Percentiles rank a stretch among this genome's conserved stretches.
Evolutionary conservation across 1,140 invertebrate genomes (phyloP).

Genomic region (Drosophila paulistorum): DNA sequence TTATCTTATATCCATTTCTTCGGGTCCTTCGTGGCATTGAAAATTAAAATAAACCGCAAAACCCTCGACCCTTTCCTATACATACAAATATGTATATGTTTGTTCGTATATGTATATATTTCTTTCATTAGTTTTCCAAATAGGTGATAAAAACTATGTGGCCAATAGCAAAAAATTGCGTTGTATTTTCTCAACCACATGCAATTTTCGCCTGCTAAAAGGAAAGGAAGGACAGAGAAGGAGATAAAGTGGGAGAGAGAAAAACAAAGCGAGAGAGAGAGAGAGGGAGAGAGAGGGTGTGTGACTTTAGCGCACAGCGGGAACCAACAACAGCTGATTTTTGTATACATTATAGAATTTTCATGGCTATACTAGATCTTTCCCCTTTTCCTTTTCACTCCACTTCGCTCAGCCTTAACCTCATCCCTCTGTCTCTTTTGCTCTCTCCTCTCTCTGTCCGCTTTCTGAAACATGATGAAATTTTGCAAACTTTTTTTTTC

Average conservation of each 20-base stretch:
- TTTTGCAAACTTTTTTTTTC: conserved; percentile 26
- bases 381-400: not conserved
- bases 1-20: not conserved
- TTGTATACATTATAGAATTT: conserved; percentile 47
- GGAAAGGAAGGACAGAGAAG: not conserved
- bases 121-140: conserved; percentile 8
- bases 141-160: conserved; percentile 21
- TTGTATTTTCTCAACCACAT: conserved; percentile 29
- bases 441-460: not conserved
- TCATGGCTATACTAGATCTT: conserved; percentile 11
- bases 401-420: not conserved
- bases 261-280: not conserved
- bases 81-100: not conserved
- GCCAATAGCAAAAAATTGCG: conserved; percentile 41
- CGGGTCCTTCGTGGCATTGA: too few relatives aligned
- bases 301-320: not conserved
- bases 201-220: conserved; percentile 25
- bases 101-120: not conserved
- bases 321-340: conserved; percentile 21
- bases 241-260: not conserved
- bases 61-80: not conserved
- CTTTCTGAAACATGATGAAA: conserved; percentile 41
- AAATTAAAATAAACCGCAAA: too few relatives aligned
- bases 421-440: too few relatives aligned
- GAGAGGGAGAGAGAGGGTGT: not conserved